Evolutionary conservation across 2,113 vertebrate species (phyloP).

Genomic region (cattle (Bos taurus)): DNA sequence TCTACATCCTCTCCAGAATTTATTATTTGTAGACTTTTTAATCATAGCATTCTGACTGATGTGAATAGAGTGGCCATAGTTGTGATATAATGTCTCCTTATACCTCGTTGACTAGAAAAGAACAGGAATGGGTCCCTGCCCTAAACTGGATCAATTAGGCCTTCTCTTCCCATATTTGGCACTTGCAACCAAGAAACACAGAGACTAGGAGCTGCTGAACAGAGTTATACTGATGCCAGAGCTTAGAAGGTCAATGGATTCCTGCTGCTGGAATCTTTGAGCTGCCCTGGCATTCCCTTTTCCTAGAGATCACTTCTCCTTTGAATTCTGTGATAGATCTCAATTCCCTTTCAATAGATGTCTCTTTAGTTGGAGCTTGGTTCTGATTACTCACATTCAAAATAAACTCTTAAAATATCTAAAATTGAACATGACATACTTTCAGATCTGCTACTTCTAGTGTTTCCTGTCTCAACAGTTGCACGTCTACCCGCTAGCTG

Average conservation of each 20-base stretch:
- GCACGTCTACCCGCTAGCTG: accelerated
- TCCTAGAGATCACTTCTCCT: not conserved
- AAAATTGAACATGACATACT: not conserved
- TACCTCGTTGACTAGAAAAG: not conserved
- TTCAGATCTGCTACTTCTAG: not conserved
- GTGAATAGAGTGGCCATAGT: not conserved
- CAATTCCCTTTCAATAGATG: not conserved
- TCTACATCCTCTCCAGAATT: not conserved
- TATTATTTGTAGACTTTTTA: not conserved
- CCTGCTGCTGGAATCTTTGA: not conserved
- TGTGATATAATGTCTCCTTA: not conserved
- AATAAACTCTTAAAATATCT: not conserved
- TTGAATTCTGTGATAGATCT: not conserved
- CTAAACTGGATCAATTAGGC: not conserved
- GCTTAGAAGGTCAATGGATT: not conserved
- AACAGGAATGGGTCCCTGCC: not conserved
- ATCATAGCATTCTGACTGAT: not conserved
- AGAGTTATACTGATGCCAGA: not conserved
- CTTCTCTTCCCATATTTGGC: not conserved
- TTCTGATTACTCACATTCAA: not conserved
- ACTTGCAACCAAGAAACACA: not conserved
- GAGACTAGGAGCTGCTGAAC: not conserved
- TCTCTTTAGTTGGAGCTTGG: not conserved
- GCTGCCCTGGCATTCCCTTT: not conserved
- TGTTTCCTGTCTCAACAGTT: not conserved